These are phyloP conservation scores for Eucera pruinosa DNA, from an alignment of 2,888 invertebrate species.

Conservation along the genomic window DNA sequence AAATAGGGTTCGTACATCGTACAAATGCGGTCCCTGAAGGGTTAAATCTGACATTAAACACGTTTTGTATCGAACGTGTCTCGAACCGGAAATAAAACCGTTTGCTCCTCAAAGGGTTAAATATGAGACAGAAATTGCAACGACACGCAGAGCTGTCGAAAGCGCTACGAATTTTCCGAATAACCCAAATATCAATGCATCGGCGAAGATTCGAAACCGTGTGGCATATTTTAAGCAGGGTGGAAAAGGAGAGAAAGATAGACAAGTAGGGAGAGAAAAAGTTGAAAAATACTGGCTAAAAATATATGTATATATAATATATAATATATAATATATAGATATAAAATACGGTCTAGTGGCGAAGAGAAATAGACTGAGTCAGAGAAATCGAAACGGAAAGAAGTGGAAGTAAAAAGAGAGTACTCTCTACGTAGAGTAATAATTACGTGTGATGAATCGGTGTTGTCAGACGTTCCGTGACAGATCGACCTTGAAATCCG, in stretches of 20 bases:
- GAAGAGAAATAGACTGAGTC: constrained; percentile 42
- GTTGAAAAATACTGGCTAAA: constrained; percentile 57
- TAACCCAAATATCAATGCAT: no score
- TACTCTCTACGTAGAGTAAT: constrained; percentile 43
- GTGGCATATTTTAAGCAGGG: neutral
- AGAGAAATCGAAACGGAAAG: constrained; percentile 45
- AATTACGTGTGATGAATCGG: constrained; percentile 31
- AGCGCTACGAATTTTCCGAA: no score
- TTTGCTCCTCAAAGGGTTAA: no score
- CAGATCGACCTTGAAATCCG: constrained; percentile 50
- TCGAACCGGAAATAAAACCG: no score
- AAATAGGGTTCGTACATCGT: no score
- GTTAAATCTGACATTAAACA: no score
- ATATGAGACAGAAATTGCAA: no score
- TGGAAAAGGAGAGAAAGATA: constrained; percentile 44
- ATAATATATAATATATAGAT: neutral
- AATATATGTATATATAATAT: constrained; percentile 2
- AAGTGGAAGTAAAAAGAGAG: constrained; percentile 33
- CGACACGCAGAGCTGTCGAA: no score
- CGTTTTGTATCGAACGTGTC: no score
- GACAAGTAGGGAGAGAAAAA: constrained; percentile 50
- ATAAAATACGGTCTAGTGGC: neutral
- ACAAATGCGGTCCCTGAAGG: no score
- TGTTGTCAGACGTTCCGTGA: constrained; percentile 44
- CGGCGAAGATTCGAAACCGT: no score